phyloP scores from a whole-genome alignment of 2,113 vertebrate genomes.

The Tursiops truncatus region DNA sequence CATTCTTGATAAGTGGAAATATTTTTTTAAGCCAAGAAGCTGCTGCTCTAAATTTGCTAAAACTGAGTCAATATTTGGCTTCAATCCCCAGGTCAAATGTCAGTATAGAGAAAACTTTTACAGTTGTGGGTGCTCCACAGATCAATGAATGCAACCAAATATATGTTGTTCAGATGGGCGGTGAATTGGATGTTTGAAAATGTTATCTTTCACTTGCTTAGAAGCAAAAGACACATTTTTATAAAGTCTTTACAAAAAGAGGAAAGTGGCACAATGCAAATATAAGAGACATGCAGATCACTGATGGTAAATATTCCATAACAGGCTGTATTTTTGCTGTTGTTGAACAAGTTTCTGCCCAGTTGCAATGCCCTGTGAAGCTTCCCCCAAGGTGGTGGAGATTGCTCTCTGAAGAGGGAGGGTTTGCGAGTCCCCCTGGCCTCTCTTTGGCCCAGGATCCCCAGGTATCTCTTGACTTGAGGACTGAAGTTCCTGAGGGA shows the following conservation, averaged over 20 bases:
- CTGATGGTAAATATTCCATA: background rate
- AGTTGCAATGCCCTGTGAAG: background rate
- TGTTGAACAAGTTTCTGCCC: background rate
- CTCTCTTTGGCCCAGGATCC: background rate
- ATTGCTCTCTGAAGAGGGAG: background rate
- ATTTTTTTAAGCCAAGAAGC: constrained; percentile 52
- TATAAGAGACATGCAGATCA: background rate
- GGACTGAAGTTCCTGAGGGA: background rate
- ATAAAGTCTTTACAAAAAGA: background rate
- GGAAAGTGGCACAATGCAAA: background rate
- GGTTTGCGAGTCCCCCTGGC: background rate
- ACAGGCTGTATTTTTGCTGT: background rate
- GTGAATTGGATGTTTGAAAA: background rate
- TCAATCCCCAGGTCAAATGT: constrained; percentile 25
- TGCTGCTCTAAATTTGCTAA: constrained; percentile 49
- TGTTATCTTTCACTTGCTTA: background rate
- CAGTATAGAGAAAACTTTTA: background rate
- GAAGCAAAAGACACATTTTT: background rate
- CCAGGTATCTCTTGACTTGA: background rate
- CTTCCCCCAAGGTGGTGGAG: background rate
- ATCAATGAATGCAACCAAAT: background rate
- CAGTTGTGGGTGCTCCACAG: background rate
- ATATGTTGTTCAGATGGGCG: background rate
- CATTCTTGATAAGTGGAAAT: constrained; percentile 10
- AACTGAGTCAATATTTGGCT: constrained; percentile 63